phyloP scores from a whole-genome alignment of 2,888 invertebrate species.

The Thereva unica region DNA sequence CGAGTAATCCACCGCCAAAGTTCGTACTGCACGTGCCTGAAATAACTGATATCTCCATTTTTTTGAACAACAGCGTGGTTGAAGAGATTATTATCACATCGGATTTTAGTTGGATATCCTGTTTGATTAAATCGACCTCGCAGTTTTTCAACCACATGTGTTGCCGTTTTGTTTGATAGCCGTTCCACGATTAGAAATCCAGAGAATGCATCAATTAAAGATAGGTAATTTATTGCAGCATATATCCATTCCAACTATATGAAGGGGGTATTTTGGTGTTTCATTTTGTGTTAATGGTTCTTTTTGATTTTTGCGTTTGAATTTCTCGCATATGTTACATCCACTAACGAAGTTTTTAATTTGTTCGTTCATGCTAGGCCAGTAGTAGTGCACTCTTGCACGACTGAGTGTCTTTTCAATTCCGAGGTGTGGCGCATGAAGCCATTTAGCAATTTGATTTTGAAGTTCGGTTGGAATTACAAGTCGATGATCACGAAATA shows the following conservation, averaged over 20 bases:
- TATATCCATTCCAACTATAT: slow-evolving; percentile 10
- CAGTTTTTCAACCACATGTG: too few species aligned
- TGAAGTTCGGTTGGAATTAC: slow-evolving; percentile 43
- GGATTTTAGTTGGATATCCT: too few species aligned
- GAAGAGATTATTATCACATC: too few species aligned
- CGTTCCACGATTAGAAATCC: too few species aligned
- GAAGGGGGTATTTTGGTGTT: neutral
- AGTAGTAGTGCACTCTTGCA: slow-evolving; percentile 48
- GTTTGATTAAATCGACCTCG: too few species aligned
- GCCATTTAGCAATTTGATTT: slow-evolving; percentile 41
- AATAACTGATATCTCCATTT: too few species aligned
- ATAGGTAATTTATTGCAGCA: too few species aligned
- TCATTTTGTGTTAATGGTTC: slow-evolving; percentile 4
- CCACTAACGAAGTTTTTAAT: slow-evolving; percentile 44
- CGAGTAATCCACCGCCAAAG: too few species aligned
- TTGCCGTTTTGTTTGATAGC: too few species aligned
- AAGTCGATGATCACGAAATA: slow-evolving; percentile 39
- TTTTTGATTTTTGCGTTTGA: neutral
- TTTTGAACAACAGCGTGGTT: too few species aligned
- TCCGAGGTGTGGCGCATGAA: slow-evolving; percentile 50
- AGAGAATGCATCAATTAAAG: too few species aligned
- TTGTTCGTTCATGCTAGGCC: slow-evolving; percentile 48
- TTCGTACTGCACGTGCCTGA: too few species aligned
- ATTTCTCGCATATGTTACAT: slow-evolving; percentile 39
- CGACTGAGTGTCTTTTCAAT: slow-evolving; percentile 47